phyloP scores from a whole-genome alignment of 2,113 vertebrate species.

The Sarotherodon lohbergeri region DNA sequence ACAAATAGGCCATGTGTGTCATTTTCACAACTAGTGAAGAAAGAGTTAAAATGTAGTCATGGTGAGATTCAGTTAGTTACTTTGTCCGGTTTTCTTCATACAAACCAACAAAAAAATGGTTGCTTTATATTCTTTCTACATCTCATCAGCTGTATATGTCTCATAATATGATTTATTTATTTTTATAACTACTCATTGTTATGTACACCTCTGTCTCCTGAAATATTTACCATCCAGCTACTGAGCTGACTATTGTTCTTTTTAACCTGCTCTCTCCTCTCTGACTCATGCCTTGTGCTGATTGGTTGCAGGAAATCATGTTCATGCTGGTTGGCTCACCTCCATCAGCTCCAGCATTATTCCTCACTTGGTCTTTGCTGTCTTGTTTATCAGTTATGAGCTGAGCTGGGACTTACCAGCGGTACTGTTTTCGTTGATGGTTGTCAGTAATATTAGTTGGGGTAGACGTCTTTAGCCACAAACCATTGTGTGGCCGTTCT shows the following conservation, averaged over 20 bases:
- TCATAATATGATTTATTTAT: not conserved
- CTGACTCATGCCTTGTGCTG: not conserved
- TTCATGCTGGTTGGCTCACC: not conserved
- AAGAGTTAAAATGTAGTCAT: not conserved
- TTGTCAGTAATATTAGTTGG: not conserved
- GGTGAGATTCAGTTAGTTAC: not conserved
- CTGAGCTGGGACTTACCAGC: not conserved
- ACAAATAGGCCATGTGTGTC: not conserved
- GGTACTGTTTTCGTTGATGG: not conserved
- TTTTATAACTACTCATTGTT: not conserved
- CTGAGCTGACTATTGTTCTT: not conserved
- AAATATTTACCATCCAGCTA: not conserved
- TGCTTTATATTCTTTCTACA: not conserved
- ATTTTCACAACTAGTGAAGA: not conserved
- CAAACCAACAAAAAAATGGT: not conserved
- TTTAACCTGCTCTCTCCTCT: not conserved
- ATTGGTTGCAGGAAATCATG: not conserved
- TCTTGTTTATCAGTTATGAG: not conserved
- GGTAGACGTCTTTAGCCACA: no score
- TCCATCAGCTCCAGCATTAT: rapidly evolving
- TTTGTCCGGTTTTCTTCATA: not conserved
- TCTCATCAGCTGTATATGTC: not conserved
- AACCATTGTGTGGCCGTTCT: no score
- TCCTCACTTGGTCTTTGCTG: not conserved
- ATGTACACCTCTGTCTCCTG: not conserved